These are phyloP conservation scores for Rousettus leschenaultii DNA, from an alignment of 2,113 vertebrate genomes.

Conservation along the genomic window DNA sequence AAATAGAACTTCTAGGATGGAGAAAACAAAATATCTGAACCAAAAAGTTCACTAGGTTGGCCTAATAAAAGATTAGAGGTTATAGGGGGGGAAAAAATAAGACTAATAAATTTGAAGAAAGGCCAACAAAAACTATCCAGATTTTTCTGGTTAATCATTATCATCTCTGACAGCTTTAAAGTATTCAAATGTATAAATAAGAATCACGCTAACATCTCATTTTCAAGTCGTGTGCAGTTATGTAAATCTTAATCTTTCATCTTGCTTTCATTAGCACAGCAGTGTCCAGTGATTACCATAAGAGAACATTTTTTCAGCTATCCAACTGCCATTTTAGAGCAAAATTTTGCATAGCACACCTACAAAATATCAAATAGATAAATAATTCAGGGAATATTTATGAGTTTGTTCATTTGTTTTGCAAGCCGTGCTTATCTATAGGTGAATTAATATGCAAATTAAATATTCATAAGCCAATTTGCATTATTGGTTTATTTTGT, in stretches of 20 bases:
- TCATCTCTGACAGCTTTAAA: background rate
- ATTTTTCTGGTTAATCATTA: background rate
- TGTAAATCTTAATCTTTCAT: constrained; percentile 21
- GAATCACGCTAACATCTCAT: constrained; percentile 4
- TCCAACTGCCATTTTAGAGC: constrained; percentile 10
- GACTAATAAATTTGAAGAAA: no score
- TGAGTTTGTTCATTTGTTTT: constrained; percentile 60
- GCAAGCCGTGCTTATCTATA: constrained; percentile 12
- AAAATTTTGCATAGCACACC: background rate
- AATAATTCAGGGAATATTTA: constrained; percentile 62
- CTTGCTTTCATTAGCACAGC: background rate
- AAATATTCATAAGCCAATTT: constrained; percentile 62
- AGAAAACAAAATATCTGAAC: no score
- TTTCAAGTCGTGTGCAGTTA: constrained; percentile 16
- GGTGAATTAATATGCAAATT: constrained; percentile 44
- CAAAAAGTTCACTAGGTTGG: no score
- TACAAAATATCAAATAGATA: constrained; percentile 41
- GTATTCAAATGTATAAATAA: background rate
- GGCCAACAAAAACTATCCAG: no score
- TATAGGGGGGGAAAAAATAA: no score
- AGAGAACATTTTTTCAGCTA: background rate
- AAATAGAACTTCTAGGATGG: no score
- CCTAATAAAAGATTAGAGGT: no score
- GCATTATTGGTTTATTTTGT: constrained; percentile 40
- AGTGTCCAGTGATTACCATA: constrained; percentile 19